Conservation (phyloP, 2,113 vertebrate species). For the Eurystomus gularis region DNA sequence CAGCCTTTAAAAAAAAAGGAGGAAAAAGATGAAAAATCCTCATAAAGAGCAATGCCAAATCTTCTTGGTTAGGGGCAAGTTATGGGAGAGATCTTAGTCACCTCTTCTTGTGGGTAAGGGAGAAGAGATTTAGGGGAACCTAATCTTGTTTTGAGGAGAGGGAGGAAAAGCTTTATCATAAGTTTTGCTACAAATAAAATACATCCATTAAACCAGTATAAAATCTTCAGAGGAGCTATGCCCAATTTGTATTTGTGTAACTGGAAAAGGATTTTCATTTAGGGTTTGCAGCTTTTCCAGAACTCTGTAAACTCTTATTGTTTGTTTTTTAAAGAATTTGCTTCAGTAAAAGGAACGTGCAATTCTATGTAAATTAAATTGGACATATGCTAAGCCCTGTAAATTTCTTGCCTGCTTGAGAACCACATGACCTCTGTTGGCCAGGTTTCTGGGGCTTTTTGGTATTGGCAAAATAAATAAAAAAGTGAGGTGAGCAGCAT, state of each 20-base stretch:
- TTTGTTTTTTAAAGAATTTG: neutral
- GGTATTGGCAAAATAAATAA: neutral
- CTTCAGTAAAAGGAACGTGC: neutral
- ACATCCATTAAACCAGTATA: neutral
- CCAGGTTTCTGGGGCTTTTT: neutral
- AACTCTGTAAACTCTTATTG: neutral
- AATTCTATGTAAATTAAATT: neutral
- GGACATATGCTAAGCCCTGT: neutral
- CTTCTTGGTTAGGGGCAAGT: neutral
- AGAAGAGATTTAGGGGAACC: neutral
- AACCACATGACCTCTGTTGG: neutral
- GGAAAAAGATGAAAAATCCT: neutral
- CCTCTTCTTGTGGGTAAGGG: neutral
- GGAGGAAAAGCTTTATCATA: neutral
- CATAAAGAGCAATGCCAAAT: conserved; percentile 5
- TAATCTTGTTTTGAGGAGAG: neutral
- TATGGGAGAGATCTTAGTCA: neutral
- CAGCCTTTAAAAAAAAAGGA: conserved; percentile 21
- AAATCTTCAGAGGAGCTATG: neutral
- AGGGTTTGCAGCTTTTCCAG: neutral
- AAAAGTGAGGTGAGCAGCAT: fast-evolving
- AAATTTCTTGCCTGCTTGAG: neutral
- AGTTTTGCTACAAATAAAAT: neutral
- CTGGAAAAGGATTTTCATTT: conserved; percentile 23
- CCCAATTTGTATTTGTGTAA: neutral